Percentiles rank a stretch among this genome's conserved stretches.
phyloP scores from a whole-genome alignment of 2,888 invertebrate genomes.

The Nysson spinosus region DNA sequence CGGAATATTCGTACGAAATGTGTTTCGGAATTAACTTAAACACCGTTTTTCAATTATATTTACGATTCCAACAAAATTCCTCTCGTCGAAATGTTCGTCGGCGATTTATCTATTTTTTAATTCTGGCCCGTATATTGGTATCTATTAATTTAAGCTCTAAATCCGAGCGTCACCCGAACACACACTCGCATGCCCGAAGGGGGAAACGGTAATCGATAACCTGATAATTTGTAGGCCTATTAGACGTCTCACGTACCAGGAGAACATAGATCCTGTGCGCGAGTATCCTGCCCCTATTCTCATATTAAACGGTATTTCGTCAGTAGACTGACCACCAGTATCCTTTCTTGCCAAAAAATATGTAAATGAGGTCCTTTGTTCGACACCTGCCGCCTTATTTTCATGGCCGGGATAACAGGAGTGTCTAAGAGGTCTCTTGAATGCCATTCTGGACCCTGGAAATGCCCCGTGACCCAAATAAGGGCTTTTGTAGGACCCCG shows the following conservation, averaged over 20 bases:
- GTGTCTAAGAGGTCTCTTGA: constrained; percentile 54
- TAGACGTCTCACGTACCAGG: constrained; percentile 72
- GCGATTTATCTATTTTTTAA: too few species aligned
- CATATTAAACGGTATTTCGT: neutral
- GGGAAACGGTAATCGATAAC: constrained; percentile 54
- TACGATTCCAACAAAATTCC: too few species aligned
- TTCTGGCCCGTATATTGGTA: too few species aligned
- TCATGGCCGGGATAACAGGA: constrained; percentile 70
- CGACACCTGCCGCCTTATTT: constrained; percentile 77
- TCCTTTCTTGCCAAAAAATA: constrained; percentile 64
- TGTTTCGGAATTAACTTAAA: too few species aligned
- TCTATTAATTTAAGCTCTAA: neutral
- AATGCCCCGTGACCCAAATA: constrained; percentile 75
- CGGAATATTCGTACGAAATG: too few species aligned
- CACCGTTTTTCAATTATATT: too few species aligned
- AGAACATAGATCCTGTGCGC: constrained; percentile 55
- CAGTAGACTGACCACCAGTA: neutral
- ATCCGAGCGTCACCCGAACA: neutral
- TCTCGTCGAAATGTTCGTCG: too few species aligned
- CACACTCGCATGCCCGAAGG: neutral
- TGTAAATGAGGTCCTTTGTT: constrained; percentile 77
- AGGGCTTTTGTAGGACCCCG: constrained; percentile 77
- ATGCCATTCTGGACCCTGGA: constrained; percentile 58
- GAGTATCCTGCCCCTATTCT: constrained; percentile 23
- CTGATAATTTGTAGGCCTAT: constrained; percentile 76